phyloP scores from a whole-genome alignment of 2,888 invertebrate species.

The Timandra comae region DNA sequence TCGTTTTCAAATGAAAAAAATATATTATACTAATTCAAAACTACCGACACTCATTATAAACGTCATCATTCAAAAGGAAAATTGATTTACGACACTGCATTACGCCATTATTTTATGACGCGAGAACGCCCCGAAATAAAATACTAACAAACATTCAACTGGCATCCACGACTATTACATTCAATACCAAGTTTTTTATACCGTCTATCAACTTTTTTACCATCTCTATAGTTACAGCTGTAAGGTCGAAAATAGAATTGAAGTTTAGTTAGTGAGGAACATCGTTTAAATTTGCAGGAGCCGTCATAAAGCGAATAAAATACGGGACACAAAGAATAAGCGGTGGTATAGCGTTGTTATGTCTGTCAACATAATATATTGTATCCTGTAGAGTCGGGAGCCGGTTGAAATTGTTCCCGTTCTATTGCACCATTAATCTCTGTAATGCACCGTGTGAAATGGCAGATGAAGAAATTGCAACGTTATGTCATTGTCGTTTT shows the following conservation, averaged over 20 bases:
- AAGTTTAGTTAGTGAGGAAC: slow-evolving; percentile 13
- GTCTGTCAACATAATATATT: slow-evolving; percentile 77
- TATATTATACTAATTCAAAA: slow-evolving; percentile 56
- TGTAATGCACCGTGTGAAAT: slow-evolving; percentile 63
- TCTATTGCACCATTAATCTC: slow-evolving; percentile 69
- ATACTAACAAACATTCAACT: slow-evolving; percentile 75
- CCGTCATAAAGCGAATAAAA: slow-evolving; percentile 77
- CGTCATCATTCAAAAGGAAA: slow-evolving; percentile 69
- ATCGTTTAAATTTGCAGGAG: slow-evolving; percentile 36
- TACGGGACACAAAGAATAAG: slow-evolving; percentile 76
- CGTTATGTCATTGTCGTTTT: slow-evolving; percentile 38
- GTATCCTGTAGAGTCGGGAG: slow-evolving; percentile 67
- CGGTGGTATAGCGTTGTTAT: slow-evolving; percentile 74
- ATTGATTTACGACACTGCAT: slow-evolving; percentile 73
- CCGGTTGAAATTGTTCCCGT: slow-evolving; percentile 65
- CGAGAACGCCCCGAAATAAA: slow-evolving; percentile 75
- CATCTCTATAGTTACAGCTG: slow-evolving; percentile 14
- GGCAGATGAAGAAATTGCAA: slow-evolving; percentile 58
- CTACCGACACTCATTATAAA: slow-evolving; percentile 67
- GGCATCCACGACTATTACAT: slow-evolving; percentile 73
- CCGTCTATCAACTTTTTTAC: slow-evolving; percentile 9
- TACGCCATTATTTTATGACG: slow-evolving; percentile 75
- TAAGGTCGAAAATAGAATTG: slow-evolving; percentile 33
- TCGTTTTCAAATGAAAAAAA: slow-evolving; percentile 39
- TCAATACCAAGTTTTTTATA: slow-evolving; percentile 30